Conservation (phyloP, 2,113 vertebrate genomes). For the Xenopus laevis region DNA sequence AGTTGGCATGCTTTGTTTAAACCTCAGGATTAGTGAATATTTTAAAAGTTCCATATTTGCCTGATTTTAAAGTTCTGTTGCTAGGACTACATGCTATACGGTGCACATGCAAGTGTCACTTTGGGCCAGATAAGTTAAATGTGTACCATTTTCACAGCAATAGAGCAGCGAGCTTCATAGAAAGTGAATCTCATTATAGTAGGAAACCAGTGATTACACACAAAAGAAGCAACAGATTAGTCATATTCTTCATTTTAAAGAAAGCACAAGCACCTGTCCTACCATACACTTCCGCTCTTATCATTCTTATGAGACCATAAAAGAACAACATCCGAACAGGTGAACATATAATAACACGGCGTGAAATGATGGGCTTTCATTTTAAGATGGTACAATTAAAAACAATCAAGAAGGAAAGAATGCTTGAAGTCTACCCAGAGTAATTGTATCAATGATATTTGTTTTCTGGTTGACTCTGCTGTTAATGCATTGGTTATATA, state of each 20-base stretch:
- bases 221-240: slow-evolving; percentile 76
- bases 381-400: slow-evolving; percentile 12
- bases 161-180: not conserved
- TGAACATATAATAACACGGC: slow-evolving; percentile 41
- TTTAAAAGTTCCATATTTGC: no score
- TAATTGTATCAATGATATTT: no score
- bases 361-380: slow-evolving; percentile 52
- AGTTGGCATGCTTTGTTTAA: no score
- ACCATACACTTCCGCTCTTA: slow-evolving; percentile 64
- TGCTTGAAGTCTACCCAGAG: no score
- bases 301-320: slow-evolving; percentile 52
- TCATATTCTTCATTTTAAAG: slow-evolving; percentile 67
- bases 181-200: slow-evolving; percentile 53
- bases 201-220: slow-evolving; percentile 82
- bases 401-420: not conserved
- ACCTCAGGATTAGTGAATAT: no score
- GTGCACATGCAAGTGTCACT: not conserved
- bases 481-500: no score
- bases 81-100: not conserved
- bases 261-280: slow-evolving; percentile 56
- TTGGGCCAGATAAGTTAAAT: not conserved
- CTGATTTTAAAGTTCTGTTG: not conserved
- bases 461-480: no score
- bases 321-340: slow-evolving; percentile 49
- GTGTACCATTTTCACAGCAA: not conserved